Conservation (phyloP, 2,888 invertebrate genomes). For the Brachypalpus laphriformis region DNA sequence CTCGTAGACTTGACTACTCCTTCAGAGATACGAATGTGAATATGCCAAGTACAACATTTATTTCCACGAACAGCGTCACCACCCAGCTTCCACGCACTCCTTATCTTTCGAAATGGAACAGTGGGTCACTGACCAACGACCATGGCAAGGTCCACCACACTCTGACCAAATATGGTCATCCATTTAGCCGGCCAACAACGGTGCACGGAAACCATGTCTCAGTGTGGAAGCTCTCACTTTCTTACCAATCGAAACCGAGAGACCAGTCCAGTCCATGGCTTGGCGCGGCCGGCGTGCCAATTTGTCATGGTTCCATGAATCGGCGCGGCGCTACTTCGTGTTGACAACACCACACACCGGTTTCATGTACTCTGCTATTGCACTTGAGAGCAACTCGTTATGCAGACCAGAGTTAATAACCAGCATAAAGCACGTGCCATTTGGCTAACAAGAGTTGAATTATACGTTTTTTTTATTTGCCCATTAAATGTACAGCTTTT, state of each 20-base stretch:
- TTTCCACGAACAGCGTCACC: neutral
- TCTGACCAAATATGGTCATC: constrained; percentile 67
- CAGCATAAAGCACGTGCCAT: constrained; percentile 60
- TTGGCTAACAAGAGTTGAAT: constrained; percentile 23
- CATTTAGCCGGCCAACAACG: constrained; percentile 20
- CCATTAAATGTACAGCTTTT: constrained; percentile 40
- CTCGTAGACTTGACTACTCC: constrained; percentile 1
- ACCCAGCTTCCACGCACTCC: constrained; percentile 1
- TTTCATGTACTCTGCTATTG: constrained; percentile 24
- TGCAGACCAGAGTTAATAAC: constrained; percentile 13
- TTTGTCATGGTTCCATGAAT: constrained; percentile 59
- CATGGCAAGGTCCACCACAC: constrained; percentile 51
- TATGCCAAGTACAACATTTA: constrained; percentile 2
- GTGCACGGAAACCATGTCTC: constrained; percentile 40
- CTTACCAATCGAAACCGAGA: constrained; percentile 51
- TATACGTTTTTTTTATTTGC: constrained; percentile 33
- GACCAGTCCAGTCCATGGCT: constrained; percentile 28
- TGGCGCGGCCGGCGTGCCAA: constrained; percentile 27
- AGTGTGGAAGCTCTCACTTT: constrained; percentile 62
- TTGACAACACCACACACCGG: constrained; percentile 23
- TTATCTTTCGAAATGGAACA: constrained; percentile 44
- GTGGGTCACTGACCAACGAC: constrained; percentile 59
- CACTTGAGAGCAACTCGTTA: constrained; percentile 18
- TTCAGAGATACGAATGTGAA: neutral
- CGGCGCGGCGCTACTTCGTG: neutral